Percentiles rank a stretch among this genome's conserved stretches.
phyloP scores from a whole-genome alignment of 1,140 invertebrate species.

The Sarcophaga peregrina region DNA sequence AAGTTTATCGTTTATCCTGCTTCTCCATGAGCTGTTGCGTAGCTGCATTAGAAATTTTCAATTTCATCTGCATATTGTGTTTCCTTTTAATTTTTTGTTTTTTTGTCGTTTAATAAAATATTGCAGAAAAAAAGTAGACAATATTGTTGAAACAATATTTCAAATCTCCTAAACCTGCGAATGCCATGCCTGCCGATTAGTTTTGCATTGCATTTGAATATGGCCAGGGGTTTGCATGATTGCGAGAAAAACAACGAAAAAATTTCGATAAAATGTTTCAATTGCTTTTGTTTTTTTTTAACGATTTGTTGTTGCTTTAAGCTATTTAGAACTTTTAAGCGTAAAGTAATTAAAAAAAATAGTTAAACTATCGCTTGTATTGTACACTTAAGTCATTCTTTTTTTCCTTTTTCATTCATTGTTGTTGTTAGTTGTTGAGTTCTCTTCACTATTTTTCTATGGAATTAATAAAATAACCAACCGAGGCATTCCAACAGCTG shows the following conservation, averaged over 20 bases:
- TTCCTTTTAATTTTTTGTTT: no score
- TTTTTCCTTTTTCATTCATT: no score
- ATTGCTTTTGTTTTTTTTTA: background rate
- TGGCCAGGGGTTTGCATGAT: background rate
- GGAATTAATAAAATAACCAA: background rate
- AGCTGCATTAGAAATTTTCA: background rate
- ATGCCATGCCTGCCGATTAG: no score
- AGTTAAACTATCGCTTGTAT: conserved; percentile 5
- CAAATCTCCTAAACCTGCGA: no score
- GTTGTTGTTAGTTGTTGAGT: no score
- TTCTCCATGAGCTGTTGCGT: background rate
- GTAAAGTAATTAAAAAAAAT: conserved; percentile 25
- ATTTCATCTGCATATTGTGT: background rate
- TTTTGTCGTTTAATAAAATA: background rate
- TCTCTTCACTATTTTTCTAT: background rate
- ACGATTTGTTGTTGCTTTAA: background rate
- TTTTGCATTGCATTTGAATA: background rate
- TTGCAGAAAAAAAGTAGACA: no score
- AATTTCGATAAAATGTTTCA: background rate
- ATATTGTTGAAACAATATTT: no score
- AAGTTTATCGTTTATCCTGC: conserved; percentile 1
- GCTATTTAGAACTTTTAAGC: conserved; percentile 11
- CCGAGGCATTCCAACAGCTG: no score
- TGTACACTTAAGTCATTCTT: background rate
- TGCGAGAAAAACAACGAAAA: background rate